A percentile compares a stretch with the other conserved stretches of the same genome.
Evolutionary conservation across 1,140 invertebrate species (phyloP).

Genomic region (Macrobrachium nipponense): DNA sequence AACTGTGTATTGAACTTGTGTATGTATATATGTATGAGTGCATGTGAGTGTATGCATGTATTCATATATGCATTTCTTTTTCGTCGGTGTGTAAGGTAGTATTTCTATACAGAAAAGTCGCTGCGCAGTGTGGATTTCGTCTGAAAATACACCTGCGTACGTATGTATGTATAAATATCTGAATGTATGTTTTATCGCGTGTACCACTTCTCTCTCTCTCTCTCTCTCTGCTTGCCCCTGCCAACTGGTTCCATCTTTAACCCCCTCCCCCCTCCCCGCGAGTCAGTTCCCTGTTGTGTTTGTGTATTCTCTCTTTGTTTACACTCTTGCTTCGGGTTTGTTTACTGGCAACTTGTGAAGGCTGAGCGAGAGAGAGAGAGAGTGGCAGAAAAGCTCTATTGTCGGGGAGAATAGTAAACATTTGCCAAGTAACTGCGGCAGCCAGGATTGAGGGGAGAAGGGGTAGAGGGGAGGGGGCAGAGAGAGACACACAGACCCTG

Average conservation of each 20-base stretch:
- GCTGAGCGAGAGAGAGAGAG: not conserved
- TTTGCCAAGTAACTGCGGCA: conserved; percentile 10
- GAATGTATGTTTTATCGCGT: not conserved
- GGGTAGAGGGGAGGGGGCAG: no score
- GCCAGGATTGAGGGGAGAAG: not conserved
- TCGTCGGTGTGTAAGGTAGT: not conserved
- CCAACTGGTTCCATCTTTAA: not conserved
- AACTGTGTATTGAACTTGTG: no score
- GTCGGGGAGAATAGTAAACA: conserved; percentile 16
- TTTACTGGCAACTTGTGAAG: conserved; percentile 21
- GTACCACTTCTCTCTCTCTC: not conserved
- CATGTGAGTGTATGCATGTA: not conserved
- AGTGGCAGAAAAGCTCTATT: conserved; percentile 15
- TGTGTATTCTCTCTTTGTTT: conserved; percentile 12
- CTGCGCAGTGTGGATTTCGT: no score
- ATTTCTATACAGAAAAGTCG: not conserved
- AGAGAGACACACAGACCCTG: not conserved
- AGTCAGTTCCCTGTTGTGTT: conserved; percentile 14
- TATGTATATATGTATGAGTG: not conserved
- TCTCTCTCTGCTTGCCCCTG: no score
- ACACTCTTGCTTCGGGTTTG: conserved; percentile 13
- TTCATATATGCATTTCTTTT: not conserved
- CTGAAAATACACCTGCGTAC: not conserved
- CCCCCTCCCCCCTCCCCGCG: no score
- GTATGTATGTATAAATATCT: not conserved